Conservation (phyloP, 2,888 invertebrate genomes). For the Sminthurides aquaticus region DNA sequence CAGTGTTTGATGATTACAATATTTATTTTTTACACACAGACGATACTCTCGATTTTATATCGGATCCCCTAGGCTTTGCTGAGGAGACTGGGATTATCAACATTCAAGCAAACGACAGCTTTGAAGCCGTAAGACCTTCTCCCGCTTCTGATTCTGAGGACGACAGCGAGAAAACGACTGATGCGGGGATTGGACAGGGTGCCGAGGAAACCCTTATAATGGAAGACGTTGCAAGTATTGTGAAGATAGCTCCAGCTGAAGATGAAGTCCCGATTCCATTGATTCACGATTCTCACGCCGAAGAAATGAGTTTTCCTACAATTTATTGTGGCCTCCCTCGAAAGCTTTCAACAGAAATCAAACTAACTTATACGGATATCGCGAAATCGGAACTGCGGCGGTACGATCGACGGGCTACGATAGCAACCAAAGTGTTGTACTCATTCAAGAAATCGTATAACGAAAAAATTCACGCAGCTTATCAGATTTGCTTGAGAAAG, state of each 20-base stretch:
- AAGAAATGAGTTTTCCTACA: slow-evolving; percentile 25
- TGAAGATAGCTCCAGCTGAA: slow-evolving; percentile 26
- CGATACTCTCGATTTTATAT: background rate
- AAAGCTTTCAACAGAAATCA: slow-evolving; percentile 10
- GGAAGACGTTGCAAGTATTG: background rate
- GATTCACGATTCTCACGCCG: slow-evolving; percentile 17
- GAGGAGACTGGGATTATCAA: too few relatives aligned
- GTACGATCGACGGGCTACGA: slow-evolving; percentile 17
- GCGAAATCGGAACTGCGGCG: slow-evolving; percentile 22
- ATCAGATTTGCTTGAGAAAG: slow-evolving; percentile 19
- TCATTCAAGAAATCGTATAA: slow-evolving; percentile 10
- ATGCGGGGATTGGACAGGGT: too few relatives aligned
- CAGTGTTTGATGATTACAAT: too few relatives aligned
- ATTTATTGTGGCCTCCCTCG: slow-evolving; percentile 27
- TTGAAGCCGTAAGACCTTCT: too few relatives aligned
- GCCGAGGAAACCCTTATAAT: too few relatives aligned
- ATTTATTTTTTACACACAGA: too few relatives aligned
- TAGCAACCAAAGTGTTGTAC: slow-evolving; percentile 18
- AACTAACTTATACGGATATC: slow-evolving; percentile 22
- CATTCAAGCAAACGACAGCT: too few relatives aligned
- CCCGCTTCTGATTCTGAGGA: too few relatives aligned
- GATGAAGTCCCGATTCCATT: slow-evolving; percentile 21
- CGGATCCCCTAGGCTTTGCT: too few relatives aligned
- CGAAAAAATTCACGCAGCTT: slow-evolving; percentile 7
- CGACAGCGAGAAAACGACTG: too few relatives aligned